Evolutionary conservation across 1,140 invertebrate genomes (phyloP).

Genomic region (Batillaria attramentaria): DNA sequence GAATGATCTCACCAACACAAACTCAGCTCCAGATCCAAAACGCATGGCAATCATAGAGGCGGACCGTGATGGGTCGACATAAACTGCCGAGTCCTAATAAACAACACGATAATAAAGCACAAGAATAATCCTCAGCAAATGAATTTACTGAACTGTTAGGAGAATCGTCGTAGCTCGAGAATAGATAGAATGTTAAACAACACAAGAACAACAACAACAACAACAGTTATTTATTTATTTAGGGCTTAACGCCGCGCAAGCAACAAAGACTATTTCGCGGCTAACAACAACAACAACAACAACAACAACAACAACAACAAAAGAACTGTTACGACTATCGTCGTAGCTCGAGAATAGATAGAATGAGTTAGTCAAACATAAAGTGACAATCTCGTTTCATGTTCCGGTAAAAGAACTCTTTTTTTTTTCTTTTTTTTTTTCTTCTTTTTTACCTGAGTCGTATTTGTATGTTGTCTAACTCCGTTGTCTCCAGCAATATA

Average conservation of each 20-base stretch:
- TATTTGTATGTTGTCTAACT: background rate
- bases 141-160: background rate
- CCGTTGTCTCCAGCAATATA: background rate
- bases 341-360: background rate
- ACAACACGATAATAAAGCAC: background rate
- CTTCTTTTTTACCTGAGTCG: background rate
- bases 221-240: background rate
- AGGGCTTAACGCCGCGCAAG: too few species aligned
- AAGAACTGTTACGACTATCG: too few species aligned
- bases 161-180: background rate
- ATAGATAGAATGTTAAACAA: background rate
- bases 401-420: background rate
- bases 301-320: background rate
- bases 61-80: background rate
- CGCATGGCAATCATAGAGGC: background rate
- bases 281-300: background rate
- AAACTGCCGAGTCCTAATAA: background rate
- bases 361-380: too few species aligned
- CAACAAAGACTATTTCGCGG: too few species aligned
- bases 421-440: background rate
- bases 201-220: background rate
- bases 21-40: background rate
- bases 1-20: background rate
- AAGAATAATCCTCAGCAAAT: constrained; percentile 37
- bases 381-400: too few species aligned